phyloP scores from a whole-genome alignment of 2,113 vertebrate genomes.

The Dicentrarchus labrax region DNA sequence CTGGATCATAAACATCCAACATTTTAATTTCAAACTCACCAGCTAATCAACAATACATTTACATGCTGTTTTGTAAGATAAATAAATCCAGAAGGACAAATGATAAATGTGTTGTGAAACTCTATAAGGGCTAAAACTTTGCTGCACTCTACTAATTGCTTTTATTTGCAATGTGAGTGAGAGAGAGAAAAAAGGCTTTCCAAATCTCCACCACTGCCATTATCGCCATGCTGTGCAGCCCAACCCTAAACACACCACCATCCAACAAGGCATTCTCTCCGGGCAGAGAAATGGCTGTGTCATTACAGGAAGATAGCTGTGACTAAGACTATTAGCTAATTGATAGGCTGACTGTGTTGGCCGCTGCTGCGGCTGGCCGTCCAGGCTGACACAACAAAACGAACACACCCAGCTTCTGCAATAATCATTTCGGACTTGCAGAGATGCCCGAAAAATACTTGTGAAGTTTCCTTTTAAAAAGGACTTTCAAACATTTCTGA shows the following conservation, averaged over 20 bases:
- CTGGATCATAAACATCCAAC: too few relatives aligned
- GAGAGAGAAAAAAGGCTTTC: neutral
- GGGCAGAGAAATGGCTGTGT: conserved; percentile 55
- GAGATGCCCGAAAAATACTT: neutral
- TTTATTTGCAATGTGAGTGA: neutral
- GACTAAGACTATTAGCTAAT: conserved; percentile 78
- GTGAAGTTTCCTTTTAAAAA: neutral
- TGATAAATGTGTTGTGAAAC: neutral
- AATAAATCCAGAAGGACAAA: neutral
- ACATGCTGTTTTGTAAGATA: neutral
- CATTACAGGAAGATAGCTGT: conserved; percentile 64
- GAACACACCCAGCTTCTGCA: conserved; percentile 10
- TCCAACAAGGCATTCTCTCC: conserved; percentile 18
- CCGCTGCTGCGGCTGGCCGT: conserved; percentile 11
- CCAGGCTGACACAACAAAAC: conserved; percentile 60
- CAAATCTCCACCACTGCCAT: conserved; percentile 34
- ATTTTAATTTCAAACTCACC: neutral
- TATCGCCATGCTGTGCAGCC: conserved; percentile 18
- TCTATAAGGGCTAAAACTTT: neutral
- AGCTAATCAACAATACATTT: neutral
- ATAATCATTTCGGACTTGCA: neutral
- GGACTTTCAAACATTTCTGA: neutral
- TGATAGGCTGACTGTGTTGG: conserved; percentile 64
- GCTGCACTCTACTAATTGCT: conserved; percentile 6
- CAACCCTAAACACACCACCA: conserved; percentile 16